Evolutionary conservation across 2,113 vertebrate species (phyloP).

Genomic region (Psettodes erumei): DNA sequence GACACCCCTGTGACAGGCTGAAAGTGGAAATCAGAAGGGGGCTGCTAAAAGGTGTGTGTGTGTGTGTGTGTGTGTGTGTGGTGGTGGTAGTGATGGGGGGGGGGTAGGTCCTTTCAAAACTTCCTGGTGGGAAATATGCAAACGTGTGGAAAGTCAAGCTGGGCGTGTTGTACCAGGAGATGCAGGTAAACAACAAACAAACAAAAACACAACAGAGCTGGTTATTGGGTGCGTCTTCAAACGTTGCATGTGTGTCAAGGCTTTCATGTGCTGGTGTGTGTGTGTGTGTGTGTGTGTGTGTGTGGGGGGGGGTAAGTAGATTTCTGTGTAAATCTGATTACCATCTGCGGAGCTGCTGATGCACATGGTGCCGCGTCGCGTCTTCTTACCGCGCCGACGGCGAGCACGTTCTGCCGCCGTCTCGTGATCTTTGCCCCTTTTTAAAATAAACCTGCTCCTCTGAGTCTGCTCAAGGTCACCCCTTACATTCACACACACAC

Average conservation of each 20-base stretch:
- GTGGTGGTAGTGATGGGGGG: no score
- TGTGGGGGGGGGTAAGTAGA: constrained; percentile 59
- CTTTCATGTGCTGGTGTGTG: constrained; percentile 35
- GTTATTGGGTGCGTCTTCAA: neutral
- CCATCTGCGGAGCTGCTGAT: constrained; percentile 55
- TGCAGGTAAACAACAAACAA: constrained; percentile 1
- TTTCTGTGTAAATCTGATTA: constrained; percentile 72
- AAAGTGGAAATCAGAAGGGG: constrained; percentile 21
- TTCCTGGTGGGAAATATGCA: constrained; percentile 6
- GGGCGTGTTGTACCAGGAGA: neutral
- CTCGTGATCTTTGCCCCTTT: constrained; percentile 38
- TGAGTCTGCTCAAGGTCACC: constrained; percentile 37
- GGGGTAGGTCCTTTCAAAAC: no score
- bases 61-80: no score
- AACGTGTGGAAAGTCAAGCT: neutral
- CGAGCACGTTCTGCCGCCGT: constrained; percentile 48
- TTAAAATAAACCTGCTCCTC: constrained; percentile 40
- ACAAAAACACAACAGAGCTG: neutral
- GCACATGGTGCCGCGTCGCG: constrained; percentile 21
- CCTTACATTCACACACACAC: constrained; percentile 45
- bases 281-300: no score
- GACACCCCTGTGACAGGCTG: constrained; percentile 35
- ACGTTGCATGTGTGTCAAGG: neutral
- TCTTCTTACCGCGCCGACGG: constrained; percentile 41
- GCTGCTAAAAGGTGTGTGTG: neutral